Conservation (phyloP, 2,797 vertebrate genomes). For the Setipinna tenuifilis region DNA sequence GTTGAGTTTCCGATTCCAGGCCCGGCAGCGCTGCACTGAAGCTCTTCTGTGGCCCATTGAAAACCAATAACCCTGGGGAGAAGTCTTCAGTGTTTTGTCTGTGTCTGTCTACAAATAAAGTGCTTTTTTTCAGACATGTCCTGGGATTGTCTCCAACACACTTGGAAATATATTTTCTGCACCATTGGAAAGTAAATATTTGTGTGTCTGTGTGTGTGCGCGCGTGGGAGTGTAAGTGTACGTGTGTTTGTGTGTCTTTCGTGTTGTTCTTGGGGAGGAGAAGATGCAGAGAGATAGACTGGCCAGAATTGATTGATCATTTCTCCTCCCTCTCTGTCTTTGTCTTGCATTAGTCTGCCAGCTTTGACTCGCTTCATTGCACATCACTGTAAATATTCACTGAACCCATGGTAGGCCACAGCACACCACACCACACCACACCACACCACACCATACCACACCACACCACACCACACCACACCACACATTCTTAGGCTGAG, state of each 20-base stretch:
- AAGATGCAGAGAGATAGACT: background rate
- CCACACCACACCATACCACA: background rate
- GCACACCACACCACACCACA: background rate
- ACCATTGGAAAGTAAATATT: slow-evolving; percentile 26
- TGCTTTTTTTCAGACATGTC: slow-evolving; percentile 1
- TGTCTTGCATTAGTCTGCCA: slow-evolving; percentile 7
- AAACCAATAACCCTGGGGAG: slow-evolving; percentile 18
- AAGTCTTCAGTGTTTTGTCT: slow-evolving; percentile 1
- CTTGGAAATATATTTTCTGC: slow-evolving; percentile 26
- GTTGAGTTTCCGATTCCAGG: background rate
- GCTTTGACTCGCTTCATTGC: background rate
- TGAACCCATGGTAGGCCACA: background rate
- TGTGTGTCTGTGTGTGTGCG: background rate
- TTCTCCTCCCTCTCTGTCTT: background rate
- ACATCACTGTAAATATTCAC: background rate
- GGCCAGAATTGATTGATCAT: slow-evolving; percentile 10
- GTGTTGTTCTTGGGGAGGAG: background rate
- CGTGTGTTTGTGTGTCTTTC: background rate
- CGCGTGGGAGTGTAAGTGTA: background rate
- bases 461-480: background rate
- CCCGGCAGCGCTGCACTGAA: background rate
- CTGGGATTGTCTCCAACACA: slow-evolving; percentile 16
- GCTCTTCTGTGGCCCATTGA: background rate
- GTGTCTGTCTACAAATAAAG: slow-evolving; percentile 11
- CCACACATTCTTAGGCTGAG: background rate